Evolutionary conservation across 2,888 invertebrate species (phyloP).

Genomic region (Danaus chrysippus): DNA sequence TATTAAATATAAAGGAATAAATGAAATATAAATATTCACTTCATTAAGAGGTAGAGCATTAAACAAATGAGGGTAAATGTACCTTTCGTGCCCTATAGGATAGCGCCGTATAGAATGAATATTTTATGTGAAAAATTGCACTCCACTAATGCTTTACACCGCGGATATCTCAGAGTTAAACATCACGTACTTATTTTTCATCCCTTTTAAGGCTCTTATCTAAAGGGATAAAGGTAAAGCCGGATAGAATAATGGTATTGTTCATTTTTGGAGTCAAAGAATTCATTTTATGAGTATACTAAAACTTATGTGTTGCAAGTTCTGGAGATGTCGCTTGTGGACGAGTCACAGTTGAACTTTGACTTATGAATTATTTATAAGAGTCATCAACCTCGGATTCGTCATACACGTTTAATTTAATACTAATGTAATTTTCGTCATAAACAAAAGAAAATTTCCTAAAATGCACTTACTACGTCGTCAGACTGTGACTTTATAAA

Average conservation of each 20-base stretch:
- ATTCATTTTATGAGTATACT: slow-evolving; percentile 8
- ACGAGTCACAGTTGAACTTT: background rate
- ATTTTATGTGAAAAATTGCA: slow-evolving; percentile 61
- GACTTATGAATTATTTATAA: slow-evolving; percentile 4
- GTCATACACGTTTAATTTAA: background rate
- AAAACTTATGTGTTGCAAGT: slow-evolving; percentile 6
- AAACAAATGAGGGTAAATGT: slow-evolving; percentile 38
- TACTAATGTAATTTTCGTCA: background rate
- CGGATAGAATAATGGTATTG: slow-evolving; percentile 20
- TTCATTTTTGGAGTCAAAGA: slow-evolving; percentile 21
- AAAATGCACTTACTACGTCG: no score
- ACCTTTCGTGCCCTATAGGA: slow-evolving; percentile 42
- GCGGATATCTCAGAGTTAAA: slow-evolving; percentile 22
- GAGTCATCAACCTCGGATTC: background rate
- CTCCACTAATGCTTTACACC: slow-evolving; percentile 28
- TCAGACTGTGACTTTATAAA: no score
- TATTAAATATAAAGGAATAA: slow-evolving; percentile 8
- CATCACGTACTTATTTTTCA: slow-evolving; percentile 30
- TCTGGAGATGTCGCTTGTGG: slow-evolving; percentile 3
- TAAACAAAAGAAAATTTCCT: background rate
- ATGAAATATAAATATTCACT: slow-evolving; percentile 33
- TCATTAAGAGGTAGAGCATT: slow-evolving; percentile 35
- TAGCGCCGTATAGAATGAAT: slow-evolving; percentile 49
- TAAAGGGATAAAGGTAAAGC: slow-evolving; percentile 19
- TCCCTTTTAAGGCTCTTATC: slow-evolving; percentile 26